phyloP scores from a whole-genome alignment of 2,797 vertebrate species.

The Leptatherina wallacei region DNA sequence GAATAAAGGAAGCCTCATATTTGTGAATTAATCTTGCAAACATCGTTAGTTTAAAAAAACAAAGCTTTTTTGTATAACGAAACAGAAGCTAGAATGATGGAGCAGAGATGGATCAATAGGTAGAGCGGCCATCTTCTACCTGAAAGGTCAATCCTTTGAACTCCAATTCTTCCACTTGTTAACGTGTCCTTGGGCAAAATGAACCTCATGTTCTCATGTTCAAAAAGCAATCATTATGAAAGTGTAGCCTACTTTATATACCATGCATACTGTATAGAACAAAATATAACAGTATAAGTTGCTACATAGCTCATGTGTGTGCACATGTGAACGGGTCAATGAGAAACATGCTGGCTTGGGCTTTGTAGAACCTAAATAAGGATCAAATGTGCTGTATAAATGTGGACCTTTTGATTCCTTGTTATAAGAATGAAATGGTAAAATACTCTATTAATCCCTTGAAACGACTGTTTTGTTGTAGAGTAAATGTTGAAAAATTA shows the following conservation, averaged over 20 bases:
- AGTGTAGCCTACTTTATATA: neutral
- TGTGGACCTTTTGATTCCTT: neutral
- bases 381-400: neutral
- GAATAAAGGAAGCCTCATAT: too few species aligned
- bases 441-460: too few species aligned
- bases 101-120: neutral
- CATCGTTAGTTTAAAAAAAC: too few species aligned
- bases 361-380: neutral
- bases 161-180: neutral
- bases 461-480: too few species aligned
- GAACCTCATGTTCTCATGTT: neutral
- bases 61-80: neutral
- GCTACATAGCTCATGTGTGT: neutral
- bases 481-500: too few species aligned
- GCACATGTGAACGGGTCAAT: neutral
- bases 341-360: neutral
- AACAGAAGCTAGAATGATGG: neutral
- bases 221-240: neutral
- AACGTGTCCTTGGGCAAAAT: neutral
- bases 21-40: neutral
- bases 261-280: neutral
- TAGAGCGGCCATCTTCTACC: neutral
- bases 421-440: neutral
- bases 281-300: too few species aligned
- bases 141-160: neutral